phyloP scores from a whole-genome alignment of 37 sponge, comb jelly and placozoan genomes.

The Cladorhizidae sp. region DNA sequence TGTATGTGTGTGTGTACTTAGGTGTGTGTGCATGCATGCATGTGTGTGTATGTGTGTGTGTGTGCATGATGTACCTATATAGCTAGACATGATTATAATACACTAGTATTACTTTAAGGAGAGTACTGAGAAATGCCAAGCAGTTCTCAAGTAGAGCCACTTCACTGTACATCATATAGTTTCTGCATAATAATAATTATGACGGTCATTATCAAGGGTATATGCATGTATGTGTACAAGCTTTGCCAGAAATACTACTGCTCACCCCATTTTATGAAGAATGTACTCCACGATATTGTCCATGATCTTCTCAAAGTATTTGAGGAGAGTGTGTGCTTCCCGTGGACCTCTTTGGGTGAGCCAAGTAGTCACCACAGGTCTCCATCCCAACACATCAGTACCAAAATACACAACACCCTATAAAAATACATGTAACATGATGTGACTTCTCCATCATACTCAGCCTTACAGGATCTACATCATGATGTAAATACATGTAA shows the following conservation, averaged over 20 bases:
- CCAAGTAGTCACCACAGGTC: constrained; percentile 74
- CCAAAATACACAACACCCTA: constrained; percentile 88
- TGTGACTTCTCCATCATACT: too few species aligned
- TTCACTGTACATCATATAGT: constrained; percentile 44
- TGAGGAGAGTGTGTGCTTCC: constrained; percentile 60
- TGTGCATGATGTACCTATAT: too few species aligned
- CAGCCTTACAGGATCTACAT: too few species aligned
- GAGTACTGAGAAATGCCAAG: constrained; percentile 79
- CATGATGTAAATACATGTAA: too few species aligned
- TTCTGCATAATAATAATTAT: constrained; percentile 7
- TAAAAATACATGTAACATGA: too few species aligned
- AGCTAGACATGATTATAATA: too few species aligned
- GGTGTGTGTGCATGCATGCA: too few species aligned
- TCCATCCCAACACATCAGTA: constrained; percentile 74
- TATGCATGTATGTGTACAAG: background rate
- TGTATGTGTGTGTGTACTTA: too few species aligned
- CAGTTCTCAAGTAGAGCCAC: constrained; percentile 73
- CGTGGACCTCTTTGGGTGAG: constrained; percentile 38
- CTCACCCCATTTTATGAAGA: constrained; percentile 35
- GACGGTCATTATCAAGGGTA: background rate
- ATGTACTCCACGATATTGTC: constrained; percentile 46
- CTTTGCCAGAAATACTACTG: background rate
- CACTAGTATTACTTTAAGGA: constrained; percentile 70
- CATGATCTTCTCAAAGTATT: constrained; percentile 37
- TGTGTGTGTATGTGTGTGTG: too few species aligned